These are phyloP conservation scores for Melanotaenia parkinsoni DNA, from an alignment of 2,797 vertebrate genomes.

Conservation along the genomic window DNA sequence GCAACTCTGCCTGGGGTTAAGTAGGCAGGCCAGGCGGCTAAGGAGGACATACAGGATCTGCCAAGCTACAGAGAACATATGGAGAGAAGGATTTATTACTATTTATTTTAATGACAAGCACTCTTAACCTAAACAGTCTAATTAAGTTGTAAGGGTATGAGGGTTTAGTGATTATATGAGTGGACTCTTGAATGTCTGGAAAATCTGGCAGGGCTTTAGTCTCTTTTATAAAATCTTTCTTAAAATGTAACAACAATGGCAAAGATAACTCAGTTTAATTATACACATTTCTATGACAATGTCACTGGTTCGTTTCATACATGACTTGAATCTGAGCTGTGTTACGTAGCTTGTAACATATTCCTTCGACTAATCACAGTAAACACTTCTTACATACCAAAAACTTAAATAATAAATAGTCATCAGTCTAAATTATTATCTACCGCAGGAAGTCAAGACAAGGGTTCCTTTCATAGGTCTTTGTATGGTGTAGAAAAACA, in stretches of 20 bases:
- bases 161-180: not conserved
- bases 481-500: not conserved
- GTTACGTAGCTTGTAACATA: slow-evolving; percentile 47
- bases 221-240: not conserved
- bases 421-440: not conserved
- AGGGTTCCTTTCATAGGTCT: not conserved
- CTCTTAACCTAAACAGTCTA: not conserved
- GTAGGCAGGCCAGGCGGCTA: not conserved
- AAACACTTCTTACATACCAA: slow-evolving; percentile 54
- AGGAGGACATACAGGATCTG: slow-evolving; percentile 14
- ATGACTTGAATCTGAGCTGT: not conserved
- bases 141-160: not conserved
- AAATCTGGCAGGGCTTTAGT: not conserved
- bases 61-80: not conserved
- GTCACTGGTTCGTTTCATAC: no score
- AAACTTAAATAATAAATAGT: not conserved
- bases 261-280: not conserved
- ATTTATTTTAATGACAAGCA: not conserved
- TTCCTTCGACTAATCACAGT: slow-evolving; percentile 69
- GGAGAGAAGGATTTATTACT: not conserved
- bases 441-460: not conserved
- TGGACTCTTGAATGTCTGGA: not conserved
- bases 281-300: not conserved
- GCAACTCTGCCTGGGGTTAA: slow-evolving; percentile 35
- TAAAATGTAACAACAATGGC: not conserved